A percentile compares a stretch with the other conserved stretches of the same genome.
Evolutionary conservation across 2,888 invertebrate genomes (phyloP).

Genomic region (Troglohyphantes excavatus): DNA sequence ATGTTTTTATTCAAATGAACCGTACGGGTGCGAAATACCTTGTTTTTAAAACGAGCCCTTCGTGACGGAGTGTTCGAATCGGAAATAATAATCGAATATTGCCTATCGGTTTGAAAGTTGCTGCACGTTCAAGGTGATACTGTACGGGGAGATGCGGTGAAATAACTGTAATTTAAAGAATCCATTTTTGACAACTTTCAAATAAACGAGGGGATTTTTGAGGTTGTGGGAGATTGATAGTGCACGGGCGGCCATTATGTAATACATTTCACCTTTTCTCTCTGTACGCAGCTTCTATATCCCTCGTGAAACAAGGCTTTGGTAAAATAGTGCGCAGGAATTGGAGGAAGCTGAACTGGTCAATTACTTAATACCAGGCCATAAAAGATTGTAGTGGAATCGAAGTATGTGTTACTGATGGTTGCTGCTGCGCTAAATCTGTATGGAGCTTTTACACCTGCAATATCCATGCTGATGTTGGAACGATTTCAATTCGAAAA

Average conservation of each 20-base stretch:
- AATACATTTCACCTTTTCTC: not conserved
- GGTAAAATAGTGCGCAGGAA: not conserved
- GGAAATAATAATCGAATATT: constrained; percentile 66
- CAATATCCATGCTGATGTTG: no score
- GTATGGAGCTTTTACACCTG: not conserved
- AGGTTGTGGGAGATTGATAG: constrained; percentile 58
- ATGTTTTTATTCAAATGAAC: constrained; percentile 55
- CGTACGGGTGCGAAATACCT: not conserved
- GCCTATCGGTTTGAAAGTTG: constrained; percentile 38
- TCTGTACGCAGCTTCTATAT: not conserved
- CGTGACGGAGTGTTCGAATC: constrained; percentile 45
- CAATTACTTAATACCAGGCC: constrained; percentile 1
- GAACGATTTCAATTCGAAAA: no score
- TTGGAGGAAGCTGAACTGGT: not conserved
- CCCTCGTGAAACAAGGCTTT: not conserved
- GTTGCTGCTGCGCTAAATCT: not conserved
- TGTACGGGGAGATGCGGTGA: constrained; percentile 48
- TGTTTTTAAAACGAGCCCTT: constrained; percentile 14
- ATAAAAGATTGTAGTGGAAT: not conserved
- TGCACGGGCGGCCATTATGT: constrained; percentile 7
- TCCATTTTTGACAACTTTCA: constrained; percentile 73
- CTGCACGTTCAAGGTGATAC: constrained; percentile 74
- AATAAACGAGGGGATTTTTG: constrained; percentile 73
- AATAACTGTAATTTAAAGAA: constrained; percentile 77
- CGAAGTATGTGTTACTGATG: not conserved